phyloP scores from a whole-genome alignment of 2,113 vertebrate species.

The Oryzias curvinotus region DNA sequence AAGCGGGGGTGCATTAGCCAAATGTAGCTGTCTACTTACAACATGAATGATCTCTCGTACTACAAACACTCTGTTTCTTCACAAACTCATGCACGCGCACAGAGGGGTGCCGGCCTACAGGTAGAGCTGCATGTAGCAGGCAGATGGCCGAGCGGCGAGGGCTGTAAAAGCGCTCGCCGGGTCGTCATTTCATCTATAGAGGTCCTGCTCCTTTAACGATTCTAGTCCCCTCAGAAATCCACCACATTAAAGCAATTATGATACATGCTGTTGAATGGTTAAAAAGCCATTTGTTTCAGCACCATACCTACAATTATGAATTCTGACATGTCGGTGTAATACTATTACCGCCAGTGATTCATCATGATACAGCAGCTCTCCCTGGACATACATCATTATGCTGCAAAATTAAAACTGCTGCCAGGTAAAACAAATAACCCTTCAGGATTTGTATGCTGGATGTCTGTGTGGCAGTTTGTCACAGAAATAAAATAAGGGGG shows the following conservation, averaged over 20 bases:
- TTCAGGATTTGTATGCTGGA: neutral
- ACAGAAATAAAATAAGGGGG: neutral
- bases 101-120: conserved; percentile 17
- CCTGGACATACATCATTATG: neutral
- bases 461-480: neutral
- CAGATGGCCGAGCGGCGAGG: conserved; percentile 35
- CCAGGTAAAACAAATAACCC: neutral
- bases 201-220: conserved; percentile 11
- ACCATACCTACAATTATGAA: conserved; percentile 4
- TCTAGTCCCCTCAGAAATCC: conserved; percentile 27
- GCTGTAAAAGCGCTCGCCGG: conserved; percentile 41
- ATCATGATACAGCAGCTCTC: neutral
- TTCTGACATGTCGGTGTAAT: conserved; percentile 1
- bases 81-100: conserved; percentile 16
- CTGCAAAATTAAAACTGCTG: neutral
- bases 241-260: conserved; percentile 37
- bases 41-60: conserved; percentile 64
- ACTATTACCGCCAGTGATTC: neutral
- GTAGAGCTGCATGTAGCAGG: conserved; percentile 24
- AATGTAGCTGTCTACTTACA: conserved; percentile 67
- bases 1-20: conserved; percentile 64
- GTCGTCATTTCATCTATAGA: conserved; percentile 11
- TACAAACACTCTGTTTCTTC: conserved; percentile 44
- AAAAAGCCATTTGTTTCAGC: conserved; percentile 15
- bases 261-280: conserved; percentile 16